Evolutionary conservation across 2,797 vertebrate species (phyloP).

Genomic region (Petrocephalus schoutedeni): DNA sequence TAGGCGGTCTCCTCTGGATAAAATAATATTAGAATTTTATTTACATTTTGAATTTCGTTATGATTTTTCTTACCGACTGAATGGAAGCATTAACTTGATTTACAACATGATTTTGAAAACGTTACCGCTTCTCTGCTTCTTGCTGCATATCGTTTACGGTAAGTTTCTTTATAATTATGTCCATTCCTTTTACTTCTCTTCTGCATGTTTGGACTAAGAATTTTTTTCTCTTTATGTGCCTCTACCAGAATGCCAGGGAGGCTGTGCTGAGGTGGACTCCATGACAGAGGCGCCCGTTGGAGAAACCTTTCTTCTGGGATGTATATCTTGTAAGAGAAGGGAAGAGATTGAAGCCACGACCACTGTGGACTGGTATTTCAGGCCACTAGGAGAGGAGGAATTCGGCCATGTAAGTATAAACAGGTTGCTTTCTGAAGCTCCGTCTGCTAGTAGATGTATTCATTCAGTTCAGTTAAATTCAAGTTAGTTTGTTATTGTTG

Average conservation of each 20-base stretch:
- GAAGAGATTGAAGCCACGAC: slow-evolving; percentile 67
- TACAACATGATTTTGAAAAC: slow-evolving; percentile 1
- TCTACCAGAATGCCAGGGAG: slow-evolving; percentile 52
- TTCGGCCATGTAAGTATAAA: slow-evolving; percentile 59
- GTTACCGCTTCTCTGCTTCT: background rate
- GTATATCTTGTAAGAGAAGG: slow-evolving; percentile 82
- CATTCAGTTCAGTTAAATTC: background rate
- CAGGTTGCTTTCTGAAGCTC: background rate
- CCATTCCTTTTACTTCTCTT: background rate
- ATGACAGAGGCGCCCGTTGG: slow-evolving; percentile 74
- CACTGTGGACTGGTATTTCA: slow-evolving; percentile 77
- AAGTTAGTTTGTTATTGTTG: background rate
- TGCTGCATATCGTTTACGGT: slow-evolving; percentile 14
- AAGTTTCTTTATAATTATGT: slow-evolving; percentile 1
- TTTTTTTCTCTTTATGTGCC: background rate
- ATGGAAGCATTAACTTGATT: background rate
- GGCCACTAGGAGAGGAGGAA: slow-evolving; percentile 52
- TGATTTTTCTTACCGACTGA: background rate
- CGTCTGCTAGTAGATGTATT: background rate
- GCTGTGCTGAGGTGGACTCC: slow-evolving; percentile 84
- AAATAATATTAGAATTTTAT: background rate
- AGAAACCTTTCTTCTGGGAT: slow-evolving; percentile 68
- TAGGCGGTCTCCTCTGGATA: background rate
- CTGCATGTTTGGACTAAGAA: background rate
- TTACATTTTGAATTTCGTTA: background rate